Base-by-base conservation (phyloP, 2,888 invertebrate species). In the Gastrophysa polygoni region DNA sequence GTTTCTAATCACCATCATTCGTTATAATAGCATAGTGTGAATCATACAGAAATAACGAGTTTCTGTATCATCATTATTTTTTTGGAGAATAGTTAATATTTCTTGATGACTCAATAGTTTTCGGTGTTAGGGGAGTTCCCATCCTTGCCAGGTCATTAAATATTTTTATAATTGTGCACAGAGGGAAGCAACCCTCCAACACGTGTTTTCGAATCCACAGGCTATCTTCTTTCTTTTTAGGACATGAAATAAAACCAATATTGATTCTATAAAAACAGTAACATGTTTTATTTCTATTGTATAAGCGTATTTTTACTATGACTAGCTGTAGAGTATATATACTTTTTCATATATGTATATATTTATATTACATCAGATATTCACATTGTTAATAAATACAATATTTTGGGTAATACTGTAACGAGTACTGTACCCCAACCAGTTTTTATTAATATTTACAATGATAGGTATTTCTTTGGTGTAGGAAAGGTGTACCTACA, bases 211-310 rank as follows among this genome's bases (percentile, higher is more conserved):
- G 2, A 24, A 24, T 24, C n/a, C 24, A 24, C 24, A 24, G 3
- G 24, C 4, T 5, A 5, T 24, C 3, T 24, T n/a, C 14, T 2
- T 38, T 10, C 14, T 38, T 6, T 38, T n/a, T 38, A 6, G 11
- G 7, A 14, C 11, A 10, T 4, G 14, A 14, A 38, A 38, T 38
- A 38, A 38, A 38, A 38, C 38, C 14, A 38, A 4, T 14, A 14
- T 38, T 38, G 14, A 38, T 38, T 38, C 38, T 38, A 38, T 38
- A 38, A 38, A 38, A 38, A 38, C 38, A 38, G 38, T 38, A 38
- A 38, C 38, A 38, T 38, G 38, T 38, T 38, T 38, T 38, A 38
- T 38, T 38, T 38, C 38, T 38, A 38, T 38, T 38, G n/a, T n/a
- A 38, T 38, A 38, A 38, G 38, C 38, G 38, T 38, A 38, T 38